A percentile compares a stretch with the other conserved stretches of the same genome.
Conservation (phyloP, 2,113 vertebrate species). For the Grammomys dolichurus region DNA sequence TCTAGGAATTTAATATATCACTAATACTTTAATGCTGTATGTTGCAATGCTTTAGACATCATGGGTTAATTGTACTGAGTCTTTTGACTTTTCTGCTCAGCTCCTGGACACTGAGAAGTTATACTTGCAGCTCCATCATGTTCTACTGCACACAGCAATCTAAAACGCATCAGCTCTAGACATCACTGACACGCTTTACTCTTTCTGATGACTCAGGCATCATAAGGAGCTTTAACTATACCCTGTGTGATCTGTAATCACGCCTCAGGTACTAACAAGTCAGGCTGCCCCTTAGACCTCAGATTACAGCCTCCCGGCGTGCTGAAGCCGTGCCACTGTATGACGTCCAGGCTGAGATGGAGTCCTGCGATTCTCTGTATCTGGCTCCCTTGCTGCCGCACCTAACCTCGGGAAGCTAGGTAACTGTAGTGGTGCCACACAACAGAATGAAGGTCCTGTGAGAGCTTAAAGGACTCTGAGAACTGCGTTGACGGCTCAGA, state of each 20-base stretch:
- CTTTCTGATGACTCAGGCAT: conserved; percentile 45
- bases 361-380: not conserved
- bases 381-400: not conserved
- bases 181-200: not conserved
- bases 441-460: not conserved
- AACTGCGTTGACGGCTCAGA: not conserved
- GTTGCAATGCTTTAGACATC: not conserved
- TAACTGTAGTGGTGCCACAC: not conserved
- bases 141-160: not conserved
- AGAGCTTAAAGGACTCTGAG: not conserved
- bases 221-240: conserved; percentile 20
- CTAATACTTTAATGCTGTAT: not conserved
- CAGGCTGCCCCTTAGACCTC: conserved; percentile 17
- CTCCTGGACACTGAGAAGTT: conserved; percentile 3
- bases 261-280: conserved; percentile 22
- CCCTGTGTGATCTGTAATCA: not conserved
- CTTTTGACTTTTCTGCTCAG: not conserved
- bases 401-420: not conserved
- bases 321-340: not conserved
- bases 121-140: not conserved
- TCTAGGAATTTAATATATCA: not conserved
- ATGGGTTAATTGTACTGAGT: not conserved
- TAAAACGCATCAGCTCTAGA: not conserved
- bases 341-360: not conserved
- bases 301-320: not conserved